Evolutionary conservation across 2,888 invertebrate genomes (phyloP), one percentile per base, ranked within the genome.

Genomic region (Pachymerium ferrugineum): DNA sequence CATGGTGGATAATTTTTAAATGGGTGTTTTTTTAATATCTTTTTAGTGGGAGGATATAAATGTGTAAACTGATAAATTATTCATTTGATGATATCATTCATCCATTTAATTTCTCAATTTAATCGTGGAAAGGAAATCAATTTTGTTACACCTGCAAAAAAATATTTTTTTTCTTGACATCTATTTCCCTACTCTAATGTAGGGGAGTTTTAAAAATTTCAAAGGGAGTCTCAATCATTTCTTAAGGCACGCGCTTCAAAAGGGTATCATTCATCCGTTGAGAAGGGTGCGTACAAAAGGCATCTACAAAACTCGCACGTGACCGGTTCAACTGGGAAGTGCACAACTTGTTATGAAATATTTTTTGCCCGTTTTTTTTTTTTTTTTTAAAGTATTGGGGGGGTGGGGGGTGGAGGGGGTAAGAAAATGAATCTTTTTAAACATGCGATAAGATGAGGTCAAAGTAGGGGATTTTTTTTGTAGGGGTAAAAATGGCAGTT

Each of bases 271-370:
- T 54, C 47, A 54, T 22, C 19, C 22, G 47, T 54, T 22, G 47
- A 19, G 47, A 54, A 54, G 47, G 47, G 47, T 54, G 19, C 16
- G 19, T 54, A 54, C 47, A 54, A 54, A 54, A 54, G 47, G 19
- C 38, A 19, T 22, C 47, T 19, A 42, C 16, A 16, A 54, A 54
- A 54, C 47, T 54, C 47, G 47, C 47, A 54, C 47, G 47, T 54
- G 47, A 54, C 47, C 47, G 10, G 47, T 54, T 19, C 19, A 16
- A n/a, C 19, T 19, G 47, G 16, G 47, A 54, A 54, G 47, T 54
- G 47, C 47, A 22, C 47, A 54, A 54, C 22, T 54, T 54, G 47
- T 54, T 54, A 54, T 54, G 47, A 54, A 54, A 54, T 54, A 22
- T 22, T 8, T 54, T 54, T 54, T 54, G n/a, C n/a, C n/a, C n/a